These are phyloP conservation scores for Oithona nana DNA, from an alignment of 2,888 invertebrate species.

Conservation along the genomic window DNA sequence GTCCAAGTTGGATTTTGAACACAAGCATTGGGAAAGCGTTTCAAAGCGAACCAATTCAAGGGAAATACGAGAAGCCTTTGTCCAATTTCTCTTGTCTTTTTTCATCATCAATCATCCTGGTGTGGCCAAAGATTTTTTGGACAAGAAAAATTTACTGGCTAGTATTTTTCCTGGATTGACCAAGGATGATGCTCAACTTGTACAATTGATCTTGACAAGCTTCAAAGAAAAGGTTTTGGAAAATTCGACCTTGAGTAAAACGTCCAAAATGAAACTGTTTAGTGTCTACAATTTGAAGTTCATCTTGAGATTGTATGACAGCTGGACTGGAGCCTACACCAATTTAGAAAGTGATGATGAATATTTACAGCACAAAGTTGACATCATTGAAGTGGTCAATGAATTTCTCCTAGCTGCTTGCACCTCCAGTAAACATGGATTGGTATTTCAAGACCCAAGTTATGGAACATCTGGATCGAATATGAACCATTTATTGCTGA, in stretches of 20 bases:
- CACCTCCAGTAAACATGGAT: background rate
- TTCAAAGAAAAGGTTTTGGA: slow-evolving; percentile 1
- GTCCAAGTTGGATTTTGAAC: slow-evolving; percentile 11
- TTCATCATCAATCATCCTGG: background rate
- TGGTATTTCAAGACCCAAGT: slow-evolving; percentile 1
- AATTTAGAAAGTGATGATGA: background rate
- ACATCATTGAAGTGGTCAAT: background rate
- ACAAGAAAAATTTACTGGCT: background rate
- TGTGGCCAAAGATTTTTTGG: background rate
- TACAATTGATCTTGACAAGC: background rate
- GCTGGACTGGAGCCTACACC: background rate
- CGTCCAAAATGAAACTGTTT: slow-evolving; percentile 12
- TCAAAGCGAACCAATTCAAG: background rate
- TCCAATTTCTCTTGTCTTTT: slow-evolving; percentile 7
- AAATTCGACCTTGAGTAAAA: background rate
- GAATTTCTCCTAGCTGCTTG: background rate
- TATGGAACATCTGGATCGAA: slow-evolving; percentile 8
- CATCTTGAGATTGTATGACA: background rate
- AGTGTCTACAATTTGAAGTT: background rate
- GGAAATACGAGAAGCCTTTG: background rate
- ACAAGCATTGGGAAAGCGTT: slow-evolving; percentile 5
- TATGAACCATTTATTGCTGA: background rate
- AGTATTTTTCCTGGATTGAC: background rate
- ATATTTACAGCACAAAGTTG: background rate
- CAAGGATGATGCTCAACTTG: background rate